phyloP scores from a whole-genome alignment of 2,888 invertebrate species.

The Leptinotarsa tumamoca region DNA sequence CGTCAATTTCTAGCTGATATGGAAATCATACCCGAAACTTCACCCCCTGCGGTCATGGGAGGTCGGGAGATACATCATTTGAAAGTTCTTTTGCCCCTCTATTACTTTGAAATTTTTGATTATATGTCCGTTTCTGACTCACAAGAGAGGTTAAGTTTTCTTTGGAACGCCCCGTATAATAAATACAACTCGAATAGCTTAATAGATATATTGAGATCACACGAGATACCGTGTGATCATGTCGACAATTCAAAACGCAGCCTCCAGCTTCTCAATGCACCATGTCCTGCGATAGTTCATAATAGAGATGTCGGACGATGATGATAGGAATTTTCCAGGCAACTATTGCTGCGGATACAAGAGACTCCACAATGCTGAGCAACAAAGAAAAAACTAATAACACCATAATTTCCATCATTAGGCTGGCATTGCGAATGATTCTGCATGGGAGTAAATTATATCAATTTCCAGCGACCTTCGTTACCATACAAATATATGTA shows the following conservation, averaged over 20 bases:
- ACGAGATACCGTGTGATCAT: background rate
- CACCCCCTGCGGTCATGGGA: too few relatives aligned
- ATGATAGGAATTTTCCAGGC: constrained; percentile 4
- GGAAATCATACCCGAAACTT: too few relatives aligned
- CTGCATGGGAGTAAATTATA: constrained; percentile 27
- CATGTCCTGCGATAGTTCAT: background rate
- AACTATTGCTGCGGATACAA: background rate
- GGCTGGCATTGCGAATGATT: constrained; percentile 11
- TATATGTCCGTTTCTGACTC: too few relatives aligned
- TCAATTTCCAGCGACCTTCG: constrained; percentile 24
- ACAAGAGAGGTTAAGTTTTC: too few relatives aligned
- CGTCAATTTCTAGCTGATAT: too few relatives aligned
- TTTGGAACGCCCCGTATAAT: too few relatives aligned
- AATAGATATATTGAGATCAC: too few relatives aligned
- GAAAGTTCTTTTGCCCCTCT: too few relatives aligned
- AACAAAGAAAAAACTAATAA: constrained; percentile 17
- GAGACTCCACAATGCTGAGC: background rate
- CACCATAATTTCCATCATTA: constrained; percentile 10
- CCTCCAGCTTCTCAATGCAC: background rate
- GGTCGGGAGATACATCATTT: too few relatives aligned
- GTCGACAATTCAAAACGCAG: background rate
- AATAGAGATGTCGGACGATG: constrained; percentile 3
- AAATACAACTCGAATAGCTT: too few relatives aligned
- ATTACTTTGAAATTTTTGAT: too few relatives aligned
- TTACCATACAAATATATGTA: constrained; percentile 9